A percentile compares a stretch with the other conserved stretches of the same genome.
These are phyloP conservation scores for Tragelaphus imberbis DNA, from an alignment of 2,113 vertebrate species.

Conservation along the genomic window DNA sequence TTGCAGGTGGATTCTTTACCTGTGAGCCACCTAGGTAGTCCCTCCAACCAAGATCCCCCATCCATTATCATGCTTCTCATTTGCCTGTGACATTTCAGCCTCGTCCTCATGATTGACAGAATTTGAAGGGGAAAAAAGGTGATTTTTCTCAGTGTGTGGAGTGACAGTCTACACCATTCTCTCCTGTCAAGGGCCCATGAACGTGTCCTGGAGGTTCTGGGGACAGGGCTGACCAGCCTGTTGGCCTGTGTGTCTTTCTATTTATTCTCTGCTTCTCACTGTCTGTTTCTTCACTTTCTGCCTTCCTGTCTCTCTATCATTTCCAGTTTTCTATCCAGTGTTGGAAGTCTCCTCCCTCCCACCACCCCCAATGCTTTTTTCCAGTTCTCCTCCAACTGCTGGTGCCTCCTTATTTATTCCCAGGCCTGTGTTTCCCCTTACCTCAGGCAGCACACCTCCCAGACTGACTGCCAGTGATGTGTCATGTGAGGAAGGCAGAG, in stretches of 20 bases:
- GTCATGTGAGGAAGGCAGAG: not conserved
- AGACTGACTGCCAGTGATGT: not conserved
- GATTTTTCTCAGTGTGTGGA: not conserved
- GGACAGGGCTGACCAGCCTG: not conserved
- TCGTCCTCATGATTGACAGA: not conserved
- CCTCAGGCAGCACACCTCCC: not conserved
- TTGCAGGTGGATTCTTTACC: not conserved
- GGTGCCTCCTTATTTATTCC: not conserved
- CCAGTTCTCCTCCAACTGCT: not conserved
- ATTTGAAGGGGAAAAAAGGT: not conserved
- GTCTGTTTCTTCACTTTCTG: not conserved
- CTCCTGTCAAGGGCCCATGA: not conserved
- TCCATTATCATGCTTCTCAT: not conserved
- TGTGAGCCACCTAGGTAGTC: not conserved
- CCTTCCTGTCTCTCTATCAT: not conserved
- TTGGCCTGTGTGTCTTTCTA: not conserved
- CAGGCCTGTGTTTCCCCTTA: not conserved
- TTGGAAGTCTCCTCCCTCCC: not conserved
- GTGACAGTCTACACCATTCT: not conserved
- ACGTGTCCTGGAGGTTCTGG: not conserved
- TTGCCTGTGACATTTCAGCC: not conserved
- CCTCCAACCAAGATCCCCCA: not conserved
- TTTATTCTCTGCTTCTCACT: not conserved
- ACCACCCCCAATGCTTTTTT: too few relatives aligned
- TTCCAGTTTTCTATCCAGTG: not conserved